phyloP scores from a whole-genome alignment of 1,140 invertebrate species.

The Oedothorax gibbosus region DNA sequence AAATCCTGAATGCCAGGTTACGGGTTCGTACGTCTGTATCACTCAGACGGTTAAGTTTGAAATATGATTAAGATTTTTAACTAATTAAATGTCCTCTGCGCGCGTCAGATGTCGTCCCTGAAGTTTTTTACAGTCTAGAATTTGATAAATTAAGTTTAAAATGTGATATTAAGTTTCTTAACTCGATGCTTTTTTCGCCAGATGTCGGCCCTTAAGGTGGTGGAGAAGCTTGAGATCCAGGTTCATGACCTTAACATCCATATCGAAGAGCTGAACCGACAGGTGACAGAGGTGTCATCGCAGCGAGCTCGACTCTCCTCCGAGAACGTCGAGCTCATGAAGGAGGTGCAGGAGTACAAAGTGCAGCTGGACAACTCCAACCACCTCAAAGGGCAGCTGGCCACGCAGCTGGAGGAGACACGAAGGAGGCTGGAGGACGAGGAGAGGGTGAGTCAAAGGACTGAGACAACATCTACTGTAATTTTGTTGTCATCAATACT shows the following conservation, averaged over 20 bases:
- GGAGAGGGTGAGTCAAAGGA: slow-evolving; percentile 76
- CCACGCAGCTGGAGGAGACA: slow-evolving; percentile 90
- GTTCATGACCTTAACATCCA: slow-evolving; percentile 91
- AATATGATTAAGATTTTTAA: no score
- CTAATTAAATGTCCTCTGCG: no score
- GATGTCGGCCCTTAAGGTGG: slow-evolving; percentile 83
- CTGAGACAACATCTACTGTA: no score
- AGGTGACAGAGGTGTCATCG: slow-evolving; percentile 92
- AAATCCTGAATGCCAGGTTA: no score
- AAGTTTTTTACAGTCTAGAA: no score
- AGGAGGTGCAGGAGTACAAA: slow-evolving; percentile 95
- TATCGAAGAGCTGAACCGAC: slow-evolving; percentile 95
- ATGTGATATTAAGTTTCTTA: no score
- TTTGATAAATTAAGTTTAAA: no score
- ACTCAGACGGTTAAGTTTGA: no score
- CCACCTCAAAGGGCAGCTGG: slow-evolving; percentile 89
- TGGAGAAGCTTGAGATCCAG: slow-evolving; percentile 89
- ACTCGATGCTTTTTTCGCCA: background rate
- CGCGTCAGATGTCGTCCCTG: no score
- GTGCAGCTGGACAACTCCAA: slow-evolving; percentile 91
- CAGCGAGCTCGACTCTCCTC: slow-evolving; percentile 67
- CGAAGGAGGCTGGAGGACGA: slow-evolving; percentile 94
- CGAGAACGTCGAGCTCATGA: slow-evolving; percentile 93
- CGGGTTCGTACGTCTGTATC: no score
- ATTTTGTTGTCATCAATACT: no score